phyloP scores from a whole-genome alignment of 2,797 vertebrate species.

The Acipenser ruthenus region DNA sequence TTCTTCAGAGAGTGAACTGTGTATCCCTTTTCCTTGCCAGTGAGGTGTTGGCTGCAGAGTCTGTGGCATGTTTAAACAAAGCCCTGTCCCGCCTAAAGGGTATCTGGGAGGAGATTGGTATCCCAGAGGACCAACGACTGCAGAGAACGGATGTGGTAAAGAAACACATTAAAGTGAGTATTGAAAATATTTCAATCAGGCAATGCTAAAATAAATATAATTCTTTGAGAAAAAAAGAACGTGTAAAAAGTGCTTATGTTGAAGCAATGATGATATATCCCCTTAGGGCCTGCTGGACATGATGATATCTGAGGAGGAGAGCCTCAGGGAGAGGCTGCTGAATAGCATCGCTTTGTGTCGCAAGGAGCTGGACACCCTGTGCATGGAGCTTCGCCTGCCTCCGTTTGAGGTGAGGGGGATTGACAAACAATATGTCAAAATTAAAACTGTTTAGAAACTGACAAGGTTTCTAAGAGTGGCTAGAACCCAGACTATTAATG shows the following conservation, averaged over 20 bases:
- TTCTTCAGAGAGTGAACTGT: background rate
- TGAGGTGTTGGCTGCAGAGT: slow-evolving; percentile 79
- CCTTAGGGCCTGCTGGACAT: slow-evolving; percentile 71
- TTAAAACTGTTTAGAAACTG: no score
- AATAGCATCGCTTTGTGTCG: slow-evolving; percentile 67
- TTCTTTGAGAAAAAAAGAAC: background rate
- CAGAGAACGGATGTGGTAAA: slow-evolving; percentile 79
- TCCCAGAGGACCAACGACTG: slow-evolving; percentile 84
- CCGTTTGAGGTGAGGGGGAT: slow-evolving; percentile 57
- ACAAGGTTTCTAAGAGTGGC: no score
- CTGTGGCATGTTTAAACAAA: slow-evolving; percentile 75
- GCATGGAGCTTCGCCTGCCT: slow-evolving; percentile 63
- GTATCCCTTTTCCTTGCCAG: slow-evolving; percentile 40
- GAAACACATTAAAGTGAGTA: slow-evolving; percentile 76
- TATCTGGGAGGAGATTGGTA: slow-evolving; percentile 93
- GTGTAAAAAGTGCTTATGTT: no score
- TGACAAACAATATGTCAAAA: no score
- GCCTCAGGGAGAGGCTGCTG: slow-evolving; percentile 67
- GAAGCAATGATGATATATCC: background rate
- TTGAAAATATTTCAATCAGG: background rate
- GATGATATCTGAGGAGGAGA: slow-evolving; percentile 89
- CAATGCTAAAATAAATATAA: background rate
- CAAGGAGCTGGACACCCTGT: slow-evolving; percentile 63
- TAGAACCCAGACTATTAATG: no score
- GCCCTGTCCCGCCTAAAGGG: slow-evolving; percentile 74